Evolutionary conservation across 2,888 invertebrate genomes (phyloP), one percentile per base, ranked within the genome.

Genomic region (Andrena praecox): DNA sequence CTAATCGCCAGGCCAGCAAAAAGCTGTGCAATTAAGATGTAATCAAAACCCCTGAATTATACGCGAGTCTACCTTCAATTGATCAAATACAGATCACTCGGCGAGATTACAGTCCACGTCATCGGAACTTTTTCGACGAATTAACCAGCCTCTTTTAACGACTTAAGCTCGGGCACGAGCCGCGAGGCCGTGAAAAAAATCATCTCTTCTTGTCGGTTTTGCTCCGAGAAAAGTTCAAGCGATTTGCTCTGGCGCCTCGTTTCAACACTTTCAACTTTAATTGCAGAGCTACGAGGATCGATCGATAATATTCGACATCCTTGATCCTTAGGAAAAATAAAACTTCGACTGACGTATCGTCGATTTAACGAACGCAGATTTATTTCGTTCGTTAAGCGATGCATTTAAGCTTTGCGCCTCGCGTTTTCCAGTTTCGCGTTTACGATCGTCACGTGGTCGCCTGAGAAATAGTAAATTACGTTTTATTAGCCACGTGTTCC

Each of bases 41-140:
- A 78, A 80, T 80, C 79, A 60, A 79, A 71, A 42, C 27, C 31
- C 42, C 42, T 48, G 52, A 71, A 78, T 80, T 78, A 71, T 71
- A 80, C 71, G 71, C 64, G 35, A 71, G 64, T 60, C 79, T 64
- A 78, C 35, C 64, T 66, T 24, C 79, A 59, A 52, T 71, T 50
- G 50, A 71, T 71, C 79, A 66, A 71, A 42, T 52, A 60, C 52
- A 42, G 73, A 77, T 66, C 59, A 20, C 27, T 16, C 35, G 71
- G 60, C 71, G 42, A 71, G 64, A 78, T 78, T 66, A 52, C 59
- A 27, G 29, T 35, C 20, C 10, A 31, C 59, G 52, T 35, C n/a
- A 50, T 31, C 29, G 59, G 20, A 56, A 24, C 16, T 52, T 77
- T 35, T 68, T 73, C 67, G 42, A 50, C 63, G n/a, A 72, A 66